Evolutionary conservation across 2,113 vertebrate species (phyloP).

Genomic region (Bufo bufo): DNA sequence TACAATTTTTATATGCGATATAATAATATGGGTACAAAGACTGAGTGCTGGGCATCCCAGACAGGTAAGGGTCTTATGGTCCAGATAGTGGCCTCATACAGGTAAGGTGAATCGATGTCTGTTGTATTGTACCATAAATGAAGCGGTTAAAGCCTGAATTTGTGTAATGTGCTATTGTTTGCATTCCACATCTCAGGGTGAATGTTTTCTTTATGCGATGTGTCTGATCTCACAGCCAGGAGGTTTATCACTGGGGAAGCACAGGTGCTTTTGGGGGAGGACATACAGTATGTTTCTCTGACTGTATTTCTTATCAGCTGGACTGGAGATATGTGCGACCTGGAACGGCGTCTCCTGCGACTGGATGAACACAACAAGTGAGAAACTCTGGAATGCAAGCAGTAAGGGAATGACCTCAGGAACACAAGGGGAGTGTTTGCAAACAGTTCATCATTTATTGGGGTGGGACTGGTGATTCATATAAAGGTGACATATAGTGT

Average conservation of each 20-base stretch:
- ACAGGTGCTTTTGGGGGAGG: constrained; percentile 37
- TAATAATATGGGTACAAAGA: no score
- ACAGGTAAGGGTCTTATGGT: no score
- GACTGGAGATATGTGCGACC: constrained; percentile 32
- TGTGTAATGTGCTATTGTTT: no score
- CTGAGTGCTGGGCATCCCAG: no score
- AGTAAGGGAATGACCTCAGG: constrained; percentile 40
- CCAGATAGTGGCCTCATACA: no score
- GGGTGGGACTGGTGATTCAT: not conserved
- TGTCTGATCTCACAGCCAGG: not conserved
- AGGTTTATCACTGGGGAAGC: constrained; percentile 23
- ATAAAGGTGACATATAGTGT: not conserved
- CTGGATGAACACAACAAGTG: constrained; percentile 15
- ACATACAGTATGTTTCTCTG: constrained; percentile 24
- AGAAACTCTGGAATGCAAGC: constrained; percentile 40
- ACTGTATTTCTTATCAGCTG: constrained; percentile 54
- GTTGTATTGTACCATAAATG: no score
- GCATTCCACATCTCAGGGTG: not conserved
- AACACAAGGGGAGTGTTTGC: not conserved
- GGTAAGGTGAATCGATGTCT: no score
- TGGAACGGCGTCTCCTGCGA: constrained; percentile 42
- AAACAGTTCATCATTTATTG: not conserved
- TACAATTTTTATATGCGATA: no score
- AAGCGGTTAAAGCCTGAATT: no score
- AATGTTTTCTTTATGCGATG: not conserved